Conservation (phyloP, 2,888 invertebrate genomes). For the Drosophila limbata region DNA sequence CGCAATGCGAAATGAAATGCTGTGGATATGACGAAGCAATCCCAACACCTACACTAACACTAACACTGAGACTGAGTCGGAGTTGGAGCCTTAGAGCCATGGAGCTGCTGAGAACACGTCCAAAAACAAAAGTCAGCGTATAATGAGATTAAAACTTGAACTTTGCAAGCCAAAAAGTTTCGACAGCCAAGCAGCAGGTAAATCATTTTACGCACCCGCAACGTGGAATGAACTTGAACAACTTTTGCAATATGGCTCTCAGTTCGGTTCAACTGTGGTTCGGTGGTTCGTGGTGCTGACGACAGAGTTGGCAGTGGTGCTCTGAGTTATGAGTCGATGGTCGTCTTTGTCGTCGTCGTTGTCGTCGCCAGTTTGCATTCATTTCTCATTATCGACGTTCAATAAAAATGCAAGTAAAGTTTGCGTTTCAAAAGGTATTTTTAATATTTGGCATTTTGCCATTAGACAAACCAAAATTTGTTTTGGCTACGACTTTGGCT, state of each 20-base stretch:
- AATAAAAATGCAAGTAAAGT: conserved; percentile 70
- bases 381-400: conserved; percentile 77
- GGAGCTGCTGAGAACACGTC: conserved; percentile 44
- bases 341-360: conserved; percentile 20
- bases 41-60: conserved; percentile 61
- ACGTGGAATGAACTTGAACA: conserved; percentile 70
- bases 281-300: conserved; percentile 3
- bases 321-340: conserved; percentile 47
- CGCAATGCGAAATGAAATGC: conserved; percentile 66
- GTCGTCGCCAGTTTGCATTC: conserved; percentile 66
- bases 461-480: conserved; percentile 58
- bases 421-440: conserved; percentile 42
- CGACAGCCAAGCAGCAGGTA: conserved; percentile 75
- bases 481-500: conserved; percentile 50
- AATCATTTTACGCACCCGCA: conserved; percentile 80
- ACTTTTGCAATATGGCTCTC: conserved; percentile 73
- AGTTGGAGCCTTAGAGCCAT: conserved; percentile 8
- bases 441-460: conserved; percentile 70
- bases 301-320: conserved; percentile 2
- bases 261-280: conserved; percentile 38
- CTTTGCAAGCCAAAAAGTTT: conserved; percentile 77
- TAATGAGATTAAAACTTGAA: conserved; percentile 81
- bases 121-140: conserved; percentile 77
- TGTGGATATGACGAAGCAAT: too few species aligned
- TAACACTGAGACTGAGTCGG: neutral